Base-by-base conservation (phyloP, 2,888 invertebrate species). In the Xestia rhomboidea region DNA sequence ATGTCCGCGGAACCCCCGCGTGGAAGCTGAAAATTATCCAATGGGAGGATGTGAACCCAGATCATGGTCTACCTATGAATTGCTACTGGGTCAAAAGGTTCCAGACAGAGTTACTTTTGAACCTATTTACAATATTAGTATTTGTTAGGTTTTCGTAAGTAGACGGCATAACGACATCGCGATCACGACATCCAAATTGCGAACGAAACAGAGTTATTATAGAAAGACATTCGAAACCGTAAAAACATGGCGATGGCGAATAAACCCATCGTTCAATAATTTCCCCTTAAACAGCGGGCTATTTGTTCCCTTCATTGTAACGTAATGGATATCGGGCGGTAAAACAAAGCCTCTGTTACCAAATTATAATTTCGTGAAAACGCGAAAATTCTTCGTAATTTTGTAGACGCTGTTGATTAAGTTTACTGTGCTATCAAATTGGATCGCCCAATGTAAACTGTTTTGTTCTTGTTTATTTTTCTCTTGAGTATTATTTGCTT, bases 351-450 rank as follows among this genome's bases (percentile, higher is more conserved):
- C 79, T 66, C 57, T 63, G 63, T 77, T 87, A 74, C 78, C 63
- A 73, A 88, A 81, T 84, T 84, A 76, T 87, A 63, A 85, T 84
- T 78, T 78, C 68, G 64, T 70, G 77, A 57, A 78, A 84, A 73
- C 46, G 69, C n/a, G 13, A 66, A 72, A 68, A 24, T 70, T 83
- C 69, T n/a, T 41, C 27, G 74, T 67, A 81, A 80, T 82, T 63
- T 77, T 63, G 72, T 73, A 30, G 34, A 67, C 67, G 34, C 30
- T 67, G 60, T 78, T 83, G 68, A 73, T 80, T 69, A 64, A 54
- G 71, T 81, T 76, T 74, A 72, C 67, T 44, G 46, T 46, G 57
- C 30, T 57, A 60, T 76, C 41, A 68, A 66, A 71, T 44, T 44
- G 49, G 34, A 30, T 54, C n/a, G 62, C 27, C 15, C 8, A 34